Evolutionary conservation across 1,140 invertebrate species (phyloP).

Genomic region (Carcinoscorpius rotundicauda): DNA sequence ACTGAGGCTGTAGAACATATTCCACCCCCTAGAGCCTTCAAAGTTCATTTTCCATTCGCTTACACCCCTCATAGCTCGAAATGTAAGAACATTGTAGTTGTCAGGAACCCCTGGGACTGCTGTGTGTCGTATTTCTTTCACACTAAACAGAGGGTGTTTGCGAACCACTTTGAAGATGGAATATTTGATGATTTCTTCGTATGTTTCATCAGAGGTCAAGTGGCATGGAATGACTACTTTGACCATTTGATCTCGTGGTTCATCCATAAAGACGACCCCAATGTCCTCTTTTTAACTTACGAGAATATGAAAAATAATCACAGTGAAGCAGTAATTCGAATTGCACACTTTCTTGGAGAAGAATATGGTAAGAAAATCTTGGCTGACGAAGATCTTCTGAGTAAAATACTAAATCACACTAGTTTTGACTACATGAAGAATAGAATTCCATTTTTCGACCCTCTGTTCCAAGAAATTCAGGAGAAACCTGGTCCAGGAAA

Average conservation of each 20-base stretch:
- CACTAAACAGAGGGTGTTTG: no score
- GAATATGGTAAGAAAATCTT: not conserved
- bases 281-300: slow-evolving; percentile 28
- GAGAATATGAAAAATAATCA: slow-evolving; percentile 13
- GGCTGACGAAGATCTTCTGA: not conserved
- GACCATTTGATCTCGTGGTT: no score
- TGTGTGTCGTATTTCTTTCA: slow-evolving; percentile 10
- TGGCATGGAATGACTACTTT: no score
- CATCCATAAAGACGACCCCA: slow-evolving; percentile 24
- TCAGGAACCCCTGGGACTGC: slow-evolving; percentile 11
- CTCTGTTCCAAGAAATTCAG: not conserved
- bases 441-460: no score
- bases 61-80: not conserved
- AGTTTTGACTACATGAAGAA: slow-evolving; percentile 9
- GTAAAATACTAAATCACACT: no score
- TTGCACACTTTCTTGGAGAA: slow-evolving; percentile 31
- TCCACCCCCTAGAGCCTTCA: not conserved
- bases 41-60: slow-evolving; percentile 12
- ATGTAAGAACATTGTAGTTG: slow-evolving; percentile 8
- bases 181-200: slow-evolving; percentile 30
- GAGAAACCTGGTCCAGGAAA: no score
- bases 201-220: slow-evolving; percentile 26
- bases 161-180: slow-evolving; percentile 20
- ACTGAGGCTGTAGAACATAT: slow-evolving; percentile 1
- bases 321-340: slow-evolving; percentile 4